Base-by-base conservation (phyloP, 2,888 invertebrate genomes). In the Hirtodrosophila duncani region DNA sequence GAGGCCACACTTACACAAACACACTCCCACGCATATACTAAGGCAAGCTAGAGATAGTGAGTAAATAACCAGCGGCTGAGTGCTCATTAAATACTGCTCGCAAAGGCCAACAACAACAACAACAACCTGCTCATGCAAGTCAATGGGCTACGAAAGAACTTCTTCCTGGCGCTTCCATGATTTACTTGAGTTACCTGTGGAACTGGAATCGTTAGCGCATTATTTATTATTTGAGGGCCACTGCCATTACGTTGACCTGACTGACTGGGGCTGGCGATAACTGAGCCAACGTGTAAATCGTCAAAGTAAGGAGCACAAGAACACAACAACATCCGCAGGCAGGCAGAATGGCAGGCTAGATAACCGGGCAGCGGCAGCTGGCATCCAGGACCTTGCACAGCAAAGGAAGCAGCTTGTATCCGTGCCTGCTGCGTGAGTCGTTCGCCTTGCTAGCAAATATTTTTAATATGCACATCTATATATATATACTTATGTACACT, bases 41-140 rank as follows among this genome's bases (percentile, higher is more conserved):
- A 6, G 4, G 20, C 2, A 30, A 30, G 13, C 14, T 17, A 33
- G n/a, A 21, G 27, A 29, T 1, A 10, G 3, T 10, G 13, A 2
- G n/a, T n/a, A n/a, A n/a, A n/a, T 17, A 36, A 36, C 27, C 53
- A 55, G 49, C 33, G 44, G 38, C 51, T 53, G 51, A 49, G 63
- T 50, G 49, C 44, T 70, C 65, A 74, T 65, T 67, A 65, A 67
- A 67, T 70, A 71, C n/a, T n/a, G n/a, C n/a, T n/a, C n/a, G 70
- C 70, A 67, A 60, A 38, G 36, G 60, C 23, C 30, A 46, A 9
- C 31, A 41, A 8, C 6, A 39, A 3, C 5, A 5, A 18, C 11
- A 26, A n/a, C 29, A 7, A n/a, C n/a, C n/a, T 13, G 31, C 29
- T 4, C 10, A 16, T 31, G 3, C 11, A 33, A 20, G 13, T 30